Evolutionary conservation across 2,888 invertebrate genomes (phyloP).

Genomic region (Anticlea derivata): DNA sequence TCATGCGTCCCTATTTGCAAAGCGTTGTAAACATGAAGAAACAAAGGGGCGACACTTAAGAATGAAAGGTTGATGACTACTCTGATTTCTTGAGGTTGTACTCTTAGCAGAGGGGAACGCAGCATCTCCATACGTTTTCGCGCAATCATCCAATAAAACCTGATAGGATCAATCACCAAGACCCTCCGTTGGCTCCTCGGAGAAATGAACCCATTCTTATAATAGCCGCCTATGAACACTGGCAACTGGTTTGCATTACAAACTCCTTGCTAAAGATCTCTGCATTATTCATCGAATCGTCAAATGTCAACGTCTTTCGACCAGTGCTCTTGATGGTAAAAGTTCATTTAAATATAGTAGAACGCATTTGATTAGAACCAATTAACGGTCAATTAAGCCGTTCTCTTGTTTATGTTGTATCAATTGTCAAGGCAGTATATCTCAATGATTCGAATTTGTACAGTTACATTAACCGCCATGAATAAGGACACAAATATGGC

Average conservation of each 20-base stretch:
- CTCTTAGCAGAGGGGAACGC: constrained; percentile 56
- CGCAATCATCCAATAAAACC: constrained; percentile 82
- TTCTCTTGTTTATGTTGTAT: constrained; percentile 66
- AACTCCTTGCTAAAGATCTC: constrained; percentile 12
- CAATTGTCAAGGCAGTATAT: constrained; percentile 67
- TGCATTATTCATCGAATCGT: constrained; percentile 7
- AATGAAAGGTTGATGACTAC: constrained; percentile 68
- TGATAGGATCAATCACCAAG: constrained; percentile 78
- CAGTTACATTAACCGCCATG: constrained; percentile 42
- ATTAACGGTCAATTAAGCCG: constrained; percentile 79
- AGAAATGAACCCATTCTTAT: constrained; percentile 70
- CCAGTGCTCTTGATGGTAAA: constrained; percentile 62
- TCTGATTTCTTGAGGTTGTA: constrained; percentile 57
- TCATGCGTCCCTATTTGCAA: constrained; percentile 24
- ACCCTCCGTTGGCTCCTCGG: constrained; percentile 72
- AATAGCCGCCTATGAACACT: constrained; percentile 23
- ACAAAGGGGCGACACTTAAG: constrained; percentile 30
- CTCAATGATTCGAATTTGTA: constrained; percentile 61
- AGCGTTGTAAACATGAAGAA: constrained; percentile 22
- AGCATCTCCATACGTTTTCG: constrained; percentile 73
- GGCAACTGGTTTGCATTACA: constrained; percentile 21
- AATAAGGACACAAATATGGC: constrained; percentile 6
- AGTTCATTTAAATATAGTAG: constrained; percentile 81
- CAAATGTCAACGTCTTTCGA: constrained; percentile 22
- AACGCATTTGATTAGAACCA: constrained; percentile 81